phyloP scores from a whole-genome alignment of 2,113 vertebrate species.

The Melanerpes formicivorus region DNA sequence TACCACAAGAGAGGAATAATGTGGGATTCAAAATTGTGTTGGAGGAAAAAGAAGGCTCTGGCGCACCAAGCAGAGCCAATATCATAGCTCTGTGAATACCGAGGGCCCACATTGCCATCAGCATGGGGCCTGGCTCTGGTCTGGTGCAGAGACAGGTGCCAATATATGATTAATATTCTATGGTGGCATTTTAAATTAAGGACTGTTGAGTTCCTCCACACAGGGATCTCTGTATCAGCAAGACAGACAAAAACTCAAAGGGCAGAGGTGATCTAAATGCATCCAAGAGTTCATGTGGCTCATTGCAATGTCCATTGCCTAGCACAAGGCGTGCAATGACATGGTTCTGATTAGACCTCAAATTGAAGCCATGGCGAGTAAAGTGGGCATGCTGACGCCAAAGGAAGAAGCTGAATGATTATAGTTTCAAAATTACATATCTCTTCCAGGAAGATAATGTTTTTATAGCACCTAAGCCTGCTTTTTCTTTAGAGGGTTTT shows the following conservation, averaged over 20 bases:
- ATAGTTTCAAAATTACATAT: not conserved
- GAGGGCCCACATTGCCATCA: not conserved
- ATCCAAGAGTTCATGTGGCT: not conserved
- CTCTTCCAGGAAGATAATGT: not conserved
- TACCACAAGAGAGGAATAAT: not conserved
- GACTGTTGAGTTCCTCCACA: not conserved
- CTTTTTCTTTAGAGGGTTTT: not conserved
- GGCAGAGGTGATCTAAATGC: not conserved
- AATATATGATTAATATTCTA: not conserved
- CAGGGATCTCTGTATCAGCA: not conserved
- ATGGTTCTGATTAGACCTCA: not conserved
- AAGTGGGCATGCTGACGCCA: not conserved
- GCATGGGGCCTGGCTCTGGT: not conserved
- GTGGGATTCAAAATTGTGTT: not conserved
- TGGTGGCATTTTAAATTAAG: not conserved
- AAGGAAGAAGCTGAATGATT: not conserved
- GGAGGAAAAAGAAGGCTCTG: not conserved
- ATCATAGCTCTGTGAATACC: not conserved
- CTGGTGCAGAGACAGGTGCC: not conserved
- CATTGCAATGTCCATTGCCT: not conserved
- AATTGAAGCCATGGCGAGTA: not conserved
- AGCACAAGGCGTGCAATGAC: not conserved
- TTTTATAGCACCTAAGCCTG: not conserved
- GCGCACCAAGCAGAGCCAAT: not conserved
- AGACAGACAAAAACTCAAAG: not conserved